Evolutionary conservation across 2,888 invertebrate genomes (phyloP), one percentile per base, ranked within the genome.

Genomic region (Apamea crenata): DNA sequence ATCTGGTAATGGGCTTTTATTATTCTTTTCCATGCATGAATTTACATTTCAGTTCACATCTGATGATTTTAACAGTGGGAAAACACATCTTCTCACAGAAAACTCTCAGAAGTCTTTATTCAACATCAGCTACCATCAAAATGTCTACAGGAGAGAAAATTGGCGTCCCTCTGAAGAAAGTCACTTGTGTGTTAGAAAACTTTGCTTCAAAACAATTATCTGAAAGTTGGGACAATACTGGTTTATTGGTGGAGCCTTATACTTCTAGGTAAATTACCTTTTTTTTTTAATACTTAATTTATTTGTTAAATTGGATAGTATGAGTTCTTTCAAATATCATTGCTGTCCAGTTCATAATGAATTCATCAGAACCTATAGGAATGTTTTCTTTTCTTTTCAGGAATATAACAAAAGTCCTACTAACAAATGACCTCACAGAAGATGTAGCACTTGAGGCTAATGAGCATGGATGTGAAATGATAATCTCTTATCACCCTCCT

Each of bases 401-500:
- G 87, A 91, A 94, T 10, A 96, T 99, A 25, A 96, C 95, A 10
- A 98, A 97, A 80, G 97, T 99, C 75, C 93, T 99, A 78, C 95
- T 99, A 61, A 99, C 99, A 4, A 99, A 99, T 95, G 99, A 99
- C 94, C 96, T 99, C 61, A 99, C 99, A 0, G 98, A 99, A 94
- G 97, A 97, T 84, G 99, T 99, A 0, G 97, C 99, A 91, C 94
- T 98, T 40, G 99, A 99, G 96, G 99, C 99, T 1, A 92, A 98
- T 7, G 94, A 96, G 2, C 93, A 97, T 74, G 97, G 97, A 29
- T 97, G 97, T 74, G 98, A 99, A 93, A 95, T 99, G 95, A 99
- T 99, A 78, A 97, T 99, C 78, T 98, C 99, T 0, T 99, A 99
- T 94, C 99, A 99, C 97, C 99, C 99, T n/a, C 99, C 99, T 32